Conservation (phyloP, 2,113 vertebrate genomes). For the Chauna torquata region DNA sequence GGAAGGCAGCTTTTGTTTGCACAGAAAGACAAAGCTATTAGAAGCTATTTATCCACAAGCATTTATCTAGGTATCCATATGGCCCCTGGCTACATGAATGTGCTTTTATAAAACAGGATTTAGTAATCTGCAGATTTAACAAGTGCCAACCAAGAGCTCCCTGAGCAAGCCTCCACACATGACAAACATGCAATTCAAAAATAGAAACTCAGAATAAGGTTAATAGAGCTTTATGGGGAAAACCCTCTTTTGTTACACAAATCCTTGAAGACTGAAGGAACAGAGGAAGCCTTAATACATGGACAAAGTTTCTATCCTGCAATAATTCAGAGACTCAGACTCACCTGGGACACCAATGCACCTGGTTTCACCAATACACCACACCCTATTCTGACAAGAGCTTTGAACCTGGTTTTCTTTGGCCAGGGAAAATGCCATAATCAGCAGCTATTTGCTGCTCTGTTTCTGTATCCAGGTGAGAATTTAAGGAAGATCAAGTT, state of each 20-base stretch:
- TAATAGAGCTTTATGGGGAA: background rate
- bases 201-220: background rate
- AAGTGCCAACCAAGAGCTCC: background rate
- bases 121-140: constrained; percentile 12
- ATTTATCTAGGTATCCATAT: background rate
- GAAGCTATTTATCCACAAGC: background rate
- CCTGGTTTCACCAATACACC: background rate
- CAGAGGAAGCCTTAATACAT: background rate
- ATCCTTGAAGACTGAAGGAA: background rate
- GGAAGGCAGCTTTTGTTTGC: background rate
- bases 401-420: background rate
- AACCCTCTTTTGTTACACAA: background rate
- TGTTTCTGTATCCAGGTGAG: background rate
- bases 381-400: background rate
- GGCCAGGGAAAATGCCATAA: background rate
- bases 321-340: background rate
- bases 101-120: background rate
- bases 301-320: background rate
- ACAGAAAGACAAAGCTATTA: background rate
- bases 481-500: background rate
- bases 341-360: background rate
- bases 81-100: background rate
- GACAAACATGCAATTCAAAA: background rate
- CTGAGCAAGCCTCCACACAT: background rate
- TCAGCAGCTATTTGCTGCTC: background rate